These are phyloP conservation scores for Lampris incognitus DNA, from an alignment of 2,113 vertebrate species.

Conservation along the genomic window DNA sequence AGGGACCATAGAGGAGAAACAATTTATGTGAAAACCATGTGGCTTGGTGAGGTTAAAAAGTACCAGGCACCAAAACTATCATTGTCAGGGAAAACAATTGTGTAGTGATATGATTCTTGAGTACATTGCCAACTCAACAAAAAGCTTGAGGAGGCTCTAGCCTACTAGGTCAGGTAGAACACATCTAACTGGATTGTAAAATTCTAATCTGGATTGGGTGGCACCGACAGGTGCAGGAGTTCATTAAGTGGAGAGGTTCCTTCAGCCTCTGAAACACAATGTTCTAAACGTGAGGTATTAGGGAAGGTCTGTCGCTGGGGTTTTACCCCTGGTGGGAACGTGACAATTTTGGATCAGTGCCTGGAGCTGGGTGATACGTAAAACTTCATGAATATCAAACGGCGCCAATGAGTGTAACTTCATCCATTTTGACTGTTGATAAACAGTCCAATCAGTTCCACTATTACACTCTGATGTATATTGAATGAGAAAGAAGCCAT, in stretches of 20 bases:
- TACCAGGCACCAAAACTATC: conserved; percentile 2
- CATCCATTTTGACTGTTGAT: too few relatives aligned
- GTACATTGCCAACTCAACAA: too few relatives aligned
- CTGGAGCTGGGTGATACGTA: conserved; percentile 2
- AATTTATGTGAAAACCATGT: conserved; percentile 43
- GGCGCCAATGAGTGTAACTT: too few relatives aligned
- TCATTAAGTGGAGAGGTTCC: conserved; percentile 59
- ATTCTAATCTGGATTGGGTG: conserved; percentile 60
- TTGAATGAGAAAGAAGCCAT: too few relatives aligned
- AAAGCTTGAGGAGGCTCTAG: neutral
- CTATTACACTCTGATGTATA: neutral
- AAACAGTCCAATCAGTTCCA: neutral
- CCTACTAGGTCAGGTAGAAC: conserved; percentile 15
- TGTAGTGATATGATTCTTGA: conserved; percentile 12
- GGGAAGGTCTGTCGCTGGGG: conserved; percentile 59
- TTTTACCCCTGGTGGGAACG: neutral
- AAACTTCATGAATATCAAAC: too few relatives aligned
- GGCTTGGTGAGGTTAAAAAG: neutral
- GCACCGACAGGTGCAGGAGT: conserved; percentile 62
- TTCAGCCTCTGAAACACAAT: conserved; percentile 31
- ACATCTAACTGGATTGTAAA: conserved; percentile 58
- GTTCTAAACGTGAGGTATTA: conserved; percentile 58
- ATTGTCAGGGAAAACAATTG: conserved; percentile 4
- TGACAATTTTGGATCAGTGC: conserved; percentile 4
- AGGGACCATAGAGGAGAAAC: neutral